Conservation (phyloP, 2,888 invertebrate species). For the Drosophila lacicola region DNA sequence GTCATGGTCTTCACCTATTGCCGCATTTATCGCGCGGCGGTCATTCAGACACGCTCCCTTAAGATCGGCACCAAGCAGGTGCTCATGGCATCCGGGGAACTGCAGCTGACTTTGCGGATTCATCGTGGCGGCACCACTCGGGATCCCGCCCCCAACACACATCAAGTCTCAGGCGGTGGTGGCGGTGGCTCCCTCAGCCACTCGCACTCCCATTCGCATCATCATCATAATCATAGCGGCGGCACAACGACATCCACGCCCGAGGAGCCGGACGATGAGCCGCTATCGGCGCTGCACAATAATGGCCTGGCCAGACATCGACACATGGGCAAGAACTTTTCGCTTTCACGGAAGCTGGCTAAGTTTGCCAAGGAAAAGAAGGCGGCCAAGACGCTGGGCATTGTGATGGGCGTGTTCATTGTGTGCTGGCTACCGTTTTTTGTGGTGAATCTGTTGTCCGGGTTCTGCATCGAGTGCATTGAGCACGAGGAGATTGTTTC, state of each 20-base stretch:
- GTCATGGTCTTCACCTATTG: slow-evolving; percentile 99
- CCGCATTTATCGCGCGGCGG: slow-evolving; percentile 97
- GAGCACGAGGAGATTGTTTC: slow-evolving; percentile 94
- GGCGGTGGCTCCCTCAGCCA: slow-evolving; percentile 81
- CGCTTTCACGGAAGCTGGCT: slow-evolving; percentile 95
- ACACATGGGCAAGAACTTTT: slow-evolving; percentile 94
- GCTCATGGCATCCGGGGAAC: slow-evolving; percentile 92
- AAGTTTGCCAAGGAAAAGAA: slow-evolving; percentile 99
- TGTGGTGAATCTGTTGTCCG: slow-evolving; percentile 96
- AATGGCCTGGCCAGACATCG: slow-evolving; percentile 91
- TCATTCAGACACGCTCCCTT: slow-evolving; percentile 95
- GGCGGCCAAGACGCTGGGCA: slow-evolving; percentile 98
- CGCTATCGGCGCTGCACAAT: slow-evolving; percentile 91
- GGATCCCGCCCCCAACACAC: slow-evolving; percentile 85
- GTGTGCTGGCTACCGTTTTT: slow-evolving; percentile 99
- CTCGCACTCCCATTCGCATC: slow-evolving; percentile 82
- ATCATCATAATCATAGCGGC: slow-evolving; percentile 82
- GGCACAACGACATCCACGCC: slow-evolving; percentile 88
- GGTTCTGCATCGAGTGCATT: slow-evolving; percentile 94
- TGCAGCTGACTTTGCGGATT: slow-evolving; percentile 95
- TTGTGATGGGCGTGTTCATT: slow-evolving; percentile 98
- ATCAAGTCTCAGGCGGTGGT: slow-evolving; percentile 82
- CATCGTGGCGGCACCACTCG: slow-evolving; percentile 95
- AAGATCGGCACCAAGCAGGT: slow-evolving; percentile 96
- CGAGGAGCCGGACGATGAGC: slow-evolving; percentile 89